Evolutionary conservation across 1,140 invertebrate species (phyloP).

Genomic region (Pentalonia nigronervosa): DNA sequence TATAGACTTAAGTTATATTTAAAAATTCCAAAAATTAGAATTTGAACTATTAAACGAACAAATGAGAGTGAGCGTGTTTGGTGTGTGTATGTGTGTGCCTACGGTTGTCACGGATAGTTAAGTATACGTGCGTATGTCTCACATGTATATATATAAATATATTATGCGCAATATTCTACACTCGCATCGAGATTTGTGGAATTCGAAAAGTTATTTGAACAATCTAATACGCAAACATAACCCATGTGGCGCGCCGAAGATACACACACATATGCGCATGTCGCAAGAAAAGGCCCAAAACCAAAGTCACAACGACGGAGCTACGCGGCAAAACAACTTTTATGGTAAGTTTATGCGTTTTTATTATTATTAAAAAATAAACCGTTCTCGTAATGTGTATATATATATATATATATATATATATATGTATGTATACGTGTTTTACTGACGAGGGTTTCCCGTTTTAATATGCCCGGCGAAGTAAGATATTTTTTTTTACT

Average conservation of each 20-base stretch:
- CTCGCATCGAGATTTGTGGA: slow-evolving; percentile 13
- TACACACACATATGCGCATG: not conserved
- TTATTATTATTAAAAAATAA: slow-evolving; percentile 40
- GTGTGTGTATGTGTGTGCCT: not conserved
- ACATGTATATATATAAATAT: not conserved
- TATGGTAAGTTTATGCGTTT: slow-evolving; percentile 19
- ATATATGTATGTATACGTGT: not conserved
- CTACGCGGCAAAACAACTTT: not conserved
- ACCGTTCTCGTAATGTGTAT: not conserved
- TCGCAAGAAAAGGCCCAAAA: not conserved
- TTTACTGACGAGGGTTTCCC: not conserved
- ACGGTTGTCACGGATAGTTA: not conserved
- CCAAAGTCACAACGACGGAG: not conserved
- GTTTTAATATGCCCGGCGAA: slow-evolving; percentile 7
- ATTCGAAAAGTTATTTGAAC: slow-evolving; percentile 22
- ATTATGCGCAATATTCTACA: not conserved
- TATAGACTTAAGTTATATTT: not conserved
- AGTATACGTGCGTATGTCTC: not conserved
- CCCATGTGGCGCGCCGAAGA: not conserved
- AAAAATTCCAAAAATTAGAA: too few relatives aligned
- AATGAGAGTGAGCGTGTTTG: too few relatives aligned
- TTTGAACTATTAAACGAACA: not conserved
- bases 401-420: too few relatives aligned
- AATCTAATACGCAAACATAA: slow-evolving; percentile 27
- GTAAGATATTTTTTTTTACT: slow-evolving; percentile 2